Base-by-base conservation (phyloP, 2,113 vertebrate species). In the Cephalophus harveyi region DNA sequence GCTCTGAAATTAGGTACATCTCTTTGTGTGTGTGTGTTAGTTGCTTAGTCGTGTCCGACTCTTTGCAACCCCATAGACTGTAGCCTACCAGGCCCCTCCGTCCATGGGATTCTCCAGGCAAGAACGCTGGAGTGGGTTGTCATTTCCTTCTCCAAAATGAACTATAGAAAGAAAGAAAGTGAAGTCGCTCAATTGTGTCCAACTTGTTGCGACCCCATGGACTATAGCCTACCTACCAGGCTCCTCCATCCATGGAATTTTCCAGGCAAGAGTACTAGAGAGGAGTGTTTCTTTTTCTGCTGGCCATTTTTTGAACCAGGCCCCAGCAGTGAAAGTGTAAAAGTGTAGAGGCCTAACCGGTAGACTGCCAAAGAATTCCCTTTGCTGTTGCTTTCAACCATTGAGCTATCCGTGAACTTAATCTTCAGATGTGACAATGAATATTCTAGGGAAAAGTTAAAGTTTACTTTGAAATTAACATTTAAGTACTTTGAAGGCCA, bases 391-490 rank as follows among this genome's bases (percentile, higher is more conserved):
- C 84, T 94, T 93, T 84, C 88, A 89, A 78, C 2, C 36, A 57
- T 14, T 52, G 28, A 78, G 46, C 67, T 81, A 52, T 60, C 64
- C 4, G 10, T 78, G 81, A 94, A 82, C 23, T 86, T 87, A 82
- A 52, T 92, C 50, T 94, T 97, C 79, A 71, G n/a, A 78, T 91
- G 46, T 50, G 94, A 91, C n/a, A 62, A n/a, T 46, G 40, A 81
- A 23, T 67, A 67, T 52, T 50, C 62, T 84, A 78, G 89, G 54
- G 36, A 79, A 76, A 94, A 96, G 57, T 64, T 97, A 74, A 79
- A 87, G 40, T 97, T 96, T 79, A 85, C 60, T 94, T 76, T 88
- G 33, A 86, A 76, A 40, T 92, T 96, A 82, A 94, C 7, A 2
- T 92, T 48, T n/a, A 97, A 85, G 23, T 50, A 28, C 33, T 57